phyloP scores from a whole-genome alignment of 2,797 vertebrate genomes.

The Bufotes viridis region DNA sequence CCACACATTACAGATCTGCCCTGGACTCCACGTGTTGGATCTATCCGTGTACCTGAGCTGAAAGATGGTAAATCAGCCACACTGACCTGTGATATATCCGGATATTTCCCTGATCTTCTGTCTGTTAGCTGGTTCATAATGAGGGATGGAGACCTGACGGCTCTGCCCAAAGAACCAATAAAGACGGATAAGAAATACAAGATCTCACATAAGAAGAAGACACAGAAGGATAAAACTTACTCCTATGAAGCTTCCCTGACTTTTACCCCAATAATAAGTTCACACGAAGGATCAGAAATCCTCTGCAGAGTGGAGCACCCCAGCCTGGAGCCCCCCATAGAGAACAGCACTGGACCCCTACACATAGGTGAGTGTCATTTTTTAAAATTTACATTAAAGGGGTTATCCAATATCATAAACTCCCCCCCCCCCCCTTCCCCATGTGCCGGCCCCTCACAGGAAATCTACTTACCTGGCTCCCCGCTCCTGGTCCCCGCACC shows the following conservation, averaged over 20 bases:
- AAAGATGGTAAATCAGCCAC: neutral
- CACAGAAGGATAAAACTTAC: conserved; percentile 16
- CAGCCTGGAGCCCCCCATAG: neutral
- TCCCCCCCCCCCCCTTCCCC: too few species aligned
- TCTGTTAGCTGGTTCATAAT: conserved; percentile 24
- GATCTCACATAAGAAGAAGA: neutral
- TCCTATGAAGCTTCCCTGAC: neutral
- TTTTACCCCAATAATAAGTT: conserved; percentile 12
- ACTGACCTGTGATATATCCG: conserved; percentile 18
- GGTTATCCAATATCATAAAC: too few species aligned
- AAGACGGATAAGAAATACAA: neutral
- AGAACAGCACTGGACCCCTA: conserved; percentile 1
- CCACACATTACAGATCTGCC: conserved; percentile 29
- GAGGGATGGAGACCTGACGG: neutral
- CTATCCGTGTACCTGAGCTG: neutral
- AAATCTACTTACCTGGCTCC: too few species aligned
- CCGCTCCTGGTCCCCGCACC: too few species aligned
- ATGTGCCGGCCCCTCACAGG: too few species aligned
- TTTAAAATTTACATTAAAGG: too few species aligned
- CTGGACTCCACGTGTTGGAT: neutral
- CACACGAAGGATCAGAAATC: conserved; percentile 36
- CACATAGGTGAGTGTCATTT: conserved; percentile 7
- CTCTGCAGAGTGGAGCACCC: conserved; percentile 40
- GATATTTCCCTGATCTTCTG: conserved; percentile 19
- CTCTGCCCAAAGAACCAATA: neutral